These are phyloP conservation scores for Campylorhamphus procurvoides DNA, from an alignment of 2,113 vertebrate genomes.

Conservation along the genomic window DNA sequence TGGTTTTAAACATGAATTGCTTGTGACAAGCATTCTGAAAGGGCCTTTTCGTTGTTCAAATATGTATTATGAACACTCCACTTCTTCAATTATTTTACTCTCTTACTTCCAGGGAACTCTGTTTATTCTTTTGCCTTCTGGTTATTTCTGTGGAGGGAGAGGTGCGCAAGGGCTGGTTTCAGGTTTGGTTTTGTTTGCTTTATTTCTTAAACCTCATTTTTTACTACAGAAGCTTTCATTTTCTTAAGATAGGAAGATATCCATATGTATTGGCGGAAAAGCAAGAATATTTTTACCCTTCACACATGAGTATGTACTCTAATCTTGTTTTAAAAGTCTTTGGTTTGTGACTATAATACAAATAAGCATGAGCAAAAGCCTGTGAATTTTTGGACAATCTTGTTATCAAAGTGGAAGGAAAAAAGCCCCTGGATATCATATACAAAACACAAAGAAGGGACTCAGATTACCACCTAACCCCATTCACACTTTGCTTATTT, in stretches of 20 bases:
- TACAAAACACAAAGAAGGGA: background rate
- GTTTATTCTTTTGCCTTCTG: background rate
- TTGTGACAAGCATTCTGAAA: background rate
- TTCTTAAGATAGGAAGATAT: background rate
- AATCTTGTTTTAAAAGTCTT: background rate
- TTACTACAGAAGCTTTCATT: background rate
- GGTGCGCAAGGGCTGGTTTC: accelerated
- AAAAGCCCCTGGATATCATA: background rate
- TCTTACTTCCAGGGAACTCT: background rate
- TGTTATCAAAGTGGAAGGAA: background rate
- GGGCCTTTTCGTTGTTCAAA: background rate
- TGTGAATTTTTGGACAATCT: background rate
- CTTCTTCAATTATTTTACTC: background rate
- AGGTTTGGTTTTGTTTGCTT: background rate
- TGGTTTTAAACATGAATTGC: background rate
- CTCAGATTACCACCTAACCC: background rate
- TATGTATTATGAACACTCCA: accelerated
- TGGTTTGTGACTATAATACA: background rate
- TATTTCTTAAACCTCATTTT: background rate
- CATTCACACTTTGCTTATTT: background rate
- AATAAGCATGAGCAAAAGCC: background rate
- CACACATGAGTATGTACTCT: background rate
- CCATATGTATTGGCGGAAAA: accelerated
- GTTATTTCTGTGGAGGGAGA: accelerated
- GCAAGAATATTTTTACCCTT: background rate